These are phyloP conservation scores for Ceryle rudis DNA, from an alignment of 2,797 vertebrate genomes.

Conservation along the genomic window DNA sequence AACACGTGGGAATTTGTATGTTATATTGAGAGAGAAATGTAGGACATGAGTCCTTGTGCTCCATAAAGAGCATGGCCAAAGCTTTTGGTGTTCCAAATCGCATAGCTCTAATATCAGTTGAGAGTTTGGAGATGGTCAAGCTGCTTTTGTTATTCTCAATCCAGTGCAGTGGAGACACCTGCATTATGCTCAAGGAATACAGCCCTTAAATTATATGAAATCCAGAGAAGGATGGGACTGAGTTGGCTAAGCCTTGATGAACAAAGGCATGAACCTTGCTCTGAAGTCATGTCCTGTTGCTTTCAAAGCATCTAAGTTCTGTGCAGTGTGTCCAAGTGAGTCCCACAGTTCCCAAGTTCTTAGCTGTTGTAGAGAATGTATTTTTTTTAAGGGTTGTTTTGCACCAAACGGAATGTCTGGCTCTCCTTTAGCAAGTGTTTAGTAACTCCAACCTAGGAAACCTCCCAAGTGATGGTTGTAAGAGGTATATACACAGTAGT, in stretches of 20 bases:
- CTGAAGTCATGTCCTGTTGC: background rate
- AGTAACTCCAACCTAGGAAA: background rate
- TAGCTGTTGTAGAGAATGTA: background rate
- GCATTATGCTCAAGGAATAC: background rate
- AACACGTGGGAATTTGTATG: background rate
- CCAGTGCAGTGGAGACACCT: background rate
- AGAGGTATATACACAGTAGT: accelerated
- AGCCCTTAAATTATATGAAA: background rate
- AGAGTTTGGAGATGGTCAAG: background rate
- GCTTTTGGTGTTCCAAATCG: background rate
- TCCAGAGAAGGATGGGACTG: background rate
- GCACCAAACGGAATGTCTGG: background rate
- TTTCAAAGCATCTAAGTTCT: background rate
- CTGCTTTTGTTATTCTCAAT: background rate
- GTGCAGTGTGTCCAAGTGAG: background rate
- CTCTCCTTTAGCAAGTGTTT: background rate
- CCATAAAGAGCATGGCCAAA: background rate
- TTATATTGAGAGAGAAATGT: background rate
- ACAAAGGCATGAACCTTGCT: background rate
- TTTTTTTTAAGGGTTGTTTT: background rate
- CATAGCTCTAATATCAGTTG: background rate
- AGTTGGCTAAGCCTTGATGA: background rate
- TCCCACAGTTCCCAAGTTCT: accelerated
- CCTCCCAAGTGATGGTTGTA: background rate
- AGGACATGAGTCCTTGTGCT: background rate